These are phyloP conservation scores for Apostichopus leukothele DNA, from an alignment of 53 echinoderm and acorn worm genomes.

Conservation along the genomic window DNA sequence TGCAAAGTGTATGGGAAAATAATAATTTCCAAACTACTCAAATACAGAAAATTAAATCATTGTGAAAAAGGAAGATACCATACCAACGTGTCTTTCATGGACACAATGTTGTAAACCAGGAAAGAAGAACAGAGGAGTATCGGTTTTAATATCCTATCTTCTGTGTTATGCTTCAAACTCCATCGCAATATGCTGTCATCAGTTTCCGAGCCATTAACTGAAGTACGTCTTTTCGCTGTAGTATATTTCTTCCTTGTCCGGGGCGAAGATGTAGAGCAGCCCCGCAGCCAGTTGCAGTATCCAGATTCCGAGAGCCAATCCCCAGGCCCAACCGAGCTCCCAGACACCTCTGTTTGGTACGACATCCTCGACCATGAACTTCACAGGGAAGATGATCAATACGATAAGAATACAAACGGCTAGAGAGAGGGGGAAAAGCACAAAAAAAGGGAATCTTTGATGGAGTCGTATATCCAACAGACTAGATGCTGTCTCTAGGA, in stretches of 20 bases:
- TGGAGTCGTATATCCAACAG: no score
- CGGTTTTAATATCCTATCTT: no score
- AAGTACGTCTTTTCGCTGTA: constrained; percentile 82
- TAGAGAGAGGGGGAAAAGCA: neutral
- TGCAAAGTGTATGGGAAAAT: no score
- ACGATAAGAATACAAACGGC: constrained; percentile 74
- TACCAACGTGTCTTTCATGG: no score
- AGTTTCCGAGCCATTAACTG: neutral
- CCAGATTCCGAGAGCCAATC: constrained; percentile 81
- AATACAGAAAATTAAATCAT: no score
- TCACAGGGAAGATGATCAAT: constrained; percentile 81
- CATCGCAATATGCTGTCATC: no score
- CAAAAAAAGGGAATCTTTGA: neutral
- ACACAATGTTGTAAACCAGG: no score
- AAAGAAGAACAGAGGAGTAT: no score
- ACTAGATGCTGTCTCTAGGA: no score
- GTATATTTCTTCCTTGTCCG: constrained; percentile 86
- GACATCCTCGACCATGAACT: constrained; percentile 72
- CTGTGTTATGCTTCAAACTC: no score
- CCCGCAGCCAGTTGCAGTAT: constrained; percentile 82
- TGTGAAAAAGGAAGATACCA: no score
- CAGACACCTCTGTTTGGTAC: constrained; percentile 60
- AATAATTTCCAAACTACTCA: no score
- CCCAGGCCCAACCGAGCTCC: constrained; percentile 93
- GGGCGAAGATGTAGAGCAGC: constrained; percentile 81